Conservation (phyloP, 2,888 invertebrate genomes). For the Chrysolina haemoptera region DNA sequence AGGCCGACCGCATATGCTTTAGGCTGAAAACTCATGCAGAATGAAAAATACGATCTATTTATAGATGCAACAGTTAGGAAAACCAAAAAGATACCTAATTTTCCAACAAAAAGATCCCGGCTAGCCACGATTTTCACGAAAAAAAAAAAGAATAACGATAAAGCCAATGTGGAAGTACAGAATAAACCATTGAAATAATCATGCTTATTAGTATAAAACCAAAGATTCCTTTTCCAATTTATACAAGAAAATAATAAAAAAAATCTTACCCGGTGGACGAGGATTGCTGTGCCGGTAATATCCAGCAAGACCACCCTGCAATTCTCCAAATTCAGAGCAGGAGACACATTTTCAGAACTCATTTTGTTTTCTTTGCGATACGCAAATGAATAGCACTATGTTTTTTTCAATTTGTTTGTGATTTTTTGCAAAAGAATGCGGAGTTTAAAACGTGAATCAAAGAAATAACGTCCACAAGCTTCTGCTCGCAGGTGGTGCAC, state of each 20-base stretch:
- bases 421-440: not conserved
- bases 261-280: conserved; percentile 82
- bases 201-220: not conserved
- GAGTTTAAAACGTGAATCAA: conserved; percentile 11
- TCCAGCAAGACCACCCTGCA: conserved; percentile 80
- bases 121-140: not conserved
- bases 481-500: conserved; percentile 47
- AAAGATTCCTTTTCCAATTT: not conserved
- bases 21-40: conserved; percentile 52
- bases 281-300: conserved; percentile 82
- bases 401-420: conserved; percentile 12
- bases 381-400: conserved; percentile 9
- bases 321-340: conserved; percentile 66
- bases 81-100: not conserved
- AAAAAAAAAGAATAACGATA: conserved; percentile 28
- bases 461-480: conserved; percentile 25
- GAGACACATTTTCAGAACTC: conserved; percentile 49
- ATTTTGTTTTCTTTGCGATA: conserved; percentile 12
- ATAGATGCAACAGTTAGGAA: conserved; percentile 26
- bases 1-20: conserved; percentile 63
- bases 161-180: not conserved
- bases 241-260: not conserved
- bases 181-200: not conserved
- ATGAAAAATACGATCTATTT: conserved; percentile 42
- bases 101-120: conserved; percentile 29